A percentile compares a stretch with the other conserved stretches of the same genome.
These are phyloP conservation scores for Hyles euphorbiae DNA, from an alignment of 1,140 invertebrate species.

Conservation along the genomic window DNA sequence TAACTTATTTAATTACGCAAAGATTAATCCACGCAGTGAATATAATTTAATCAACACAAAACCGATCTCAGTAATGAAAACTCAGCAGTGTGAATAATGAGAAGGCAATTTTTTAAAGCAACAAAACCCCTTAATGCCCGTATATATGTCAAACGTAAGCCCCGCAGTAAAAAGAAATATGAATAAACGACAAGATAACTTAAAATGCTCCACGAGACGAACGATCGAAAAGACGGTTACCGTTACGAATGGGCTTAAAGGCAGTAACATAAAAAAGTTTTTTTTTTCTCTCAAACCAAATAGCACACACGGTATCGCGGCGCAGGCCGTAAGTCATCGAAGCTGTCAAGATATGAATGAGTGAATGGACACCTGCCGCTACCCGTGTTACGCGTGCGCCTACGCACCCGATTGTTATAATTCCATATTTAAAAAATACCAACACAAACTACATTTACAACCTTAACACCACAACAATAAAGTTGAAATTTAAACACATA, in stretches of 20 bases:
- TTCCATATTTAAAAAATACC: slow-evolving; percentile 37
- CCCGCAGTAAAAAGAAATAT: slow-evolving; percentile 46
- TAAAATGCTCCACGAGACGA: slow-evolving; percentile 55
- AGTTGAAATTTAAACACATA: slow-evolving; percentile 30
- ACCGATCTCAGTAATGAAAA: no score
- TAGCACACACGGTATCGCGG: slow-evolving; percentile 55
- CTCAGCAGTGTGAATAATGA: no score
- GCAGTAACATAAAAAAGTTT: slow-evolving; percentile 56
- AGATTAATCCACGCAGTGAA: no score
- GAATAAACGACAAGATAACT: slow-evolving; percentile 50
- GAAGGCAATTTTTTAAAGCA: neutral
- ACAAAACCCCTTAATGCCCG: slow-evolving; percentile 28
- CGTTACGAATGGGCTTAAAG: slow-evolving; percentile 69
- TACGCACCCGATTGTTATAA: slow-evolving; percentile 47
- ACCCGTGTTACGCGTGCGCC: slow-evolving; percentile 68
- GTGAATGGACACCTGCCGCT: slow-evolving; percentile 71
- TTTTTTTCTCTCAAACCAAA: slow-evolving; percentile 56
- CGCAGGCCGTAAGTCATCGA: slow-evolving; percentile 68
- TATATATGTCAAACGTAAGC: slow-evolving; percentile 50
- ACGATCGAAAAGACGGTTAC: slow-evolving; percentile 57
- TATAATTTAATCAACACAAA: no score
- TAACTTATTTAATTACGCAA: no score
- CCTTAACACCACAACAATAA: slow-evolving; percentile 3
- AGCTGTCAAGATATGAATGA: slow-evolving; percentile 74
- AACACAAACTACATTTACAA: slow-evolving; percentile 5